Base-by-base conservation (phyloP, 1,140 invertebrate species). In the Zaprionus africanus region DNA sequence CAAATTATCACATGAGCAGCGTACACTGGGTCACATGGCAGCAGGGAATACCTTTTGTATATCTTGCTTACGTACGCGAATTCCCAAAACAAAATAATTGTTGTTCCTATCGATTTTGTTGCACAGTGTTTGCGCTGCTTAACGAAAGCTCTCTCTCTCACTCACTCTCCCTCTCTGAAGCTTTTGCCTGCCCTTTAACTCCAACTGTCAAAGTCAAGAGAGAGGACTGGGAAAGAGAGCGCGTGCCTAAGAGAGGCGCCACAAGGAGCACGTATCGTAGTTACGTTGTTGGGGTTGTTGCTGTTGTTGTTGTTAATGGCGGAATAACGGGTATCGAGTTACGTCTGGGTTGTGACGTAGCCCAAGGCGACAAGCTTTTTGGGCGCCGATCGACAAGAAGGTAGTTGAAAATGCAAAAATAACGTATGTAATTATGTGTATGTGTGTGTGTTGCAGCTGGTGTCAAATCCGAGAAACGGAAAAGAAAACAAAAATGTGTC, bases 141-240 rank as follows among this genome's bases (percentile, higher is more conserved):
- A 9, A 17, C n/a, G 13, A 36, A 34, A 59, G 57, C 57, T 59
- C 3, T 31, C 17, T 12, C 56, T 41, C 38, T 7, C 22, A 22
- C 22, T 22, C n/a, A n/a, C 38, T 41, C 38, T 6, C n/a, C 17
- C n/a, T 43, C 41, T n/a, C 41, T 9, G 41, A 34, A 59, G 57
- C 57, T 59, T 59, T 38, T 7, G 57, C 34, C 57, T 59, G 57
- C 57, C 57, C 57, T 59, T 59, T 36, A 59, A 59, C 31, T 59
- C 31, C 13, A 59, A 59, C 57, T 34, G 17, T 38, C 31, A 59
- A 59, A 59, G 31, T 59, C 28, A 59, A 36, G 2, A 24, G 34
- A 19, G 17, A 58, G 34, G 56, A 57, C 31, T 22, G n/a, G 13
- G 56, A 22, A 11, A 57, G 17, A 36, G 56, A 58, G 56, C 11